Base-by-base conservation (phyloP, 2,113 vertebrate species). In the Damaliscus lunatus region DNA sequence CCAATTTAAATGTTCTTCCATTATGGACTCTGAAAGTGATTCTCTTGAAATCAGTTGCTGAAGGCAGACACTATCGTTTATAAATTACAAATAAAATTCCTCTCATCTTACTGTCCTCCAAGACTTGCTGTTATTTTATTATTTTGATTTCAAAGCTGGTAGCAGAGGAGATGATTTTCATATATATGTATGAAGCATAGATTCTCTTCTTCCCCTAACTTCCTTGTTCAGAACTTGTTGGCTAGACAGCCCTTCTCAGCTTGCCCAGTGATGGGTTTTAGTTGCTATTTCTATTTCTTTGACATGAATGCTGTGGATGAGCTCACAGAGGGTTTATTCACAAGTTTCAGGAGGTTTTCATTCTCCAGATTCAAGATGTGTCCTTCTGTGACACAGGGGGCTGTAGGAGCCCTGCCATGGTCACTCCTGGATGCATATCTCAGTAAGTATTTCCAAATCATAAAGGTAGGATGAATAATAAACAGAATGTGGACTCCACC, bases 1-100 rank as follows among this genome's bases (percentile, higher is more conserved):
- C 31, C 46, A 96, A 88, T 46, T 89, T 95, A 96, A 96, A 19
- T 91, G 64, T 94, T 97, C 48, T 95, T 92, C 40, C 11, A 82
- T 4, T 88, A 43, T 85, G 29, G 14, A 83, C 17, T 97, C 67
- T 82, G 7, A 82, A 94, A 80, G 74, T 52, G 46, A 94, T 80
- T 93, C 89, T 83, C 80, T 84, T 87, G 80, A 94, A 88, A 67
- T 77, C 55, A 53, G 57, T 59, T 95, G 85, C 82, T 95, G 71
- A 92, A 90, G 53, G 19, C 60, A 91, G 29, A 81, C 29, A 53
- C 43, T 86, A 46, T 85, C 87, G 33, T 94, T 92, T 96, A 89
- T 60, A 97, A 80, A 64, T 90, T 94, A 83, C 71, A 64, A 90
- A 87, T 87, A 84, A 90, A 85, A 74, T 67, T 57, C 9, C 25